Conservation (phyloP, 2,888 invertebrate genomes). For the Thalpophila matura region DNA sequence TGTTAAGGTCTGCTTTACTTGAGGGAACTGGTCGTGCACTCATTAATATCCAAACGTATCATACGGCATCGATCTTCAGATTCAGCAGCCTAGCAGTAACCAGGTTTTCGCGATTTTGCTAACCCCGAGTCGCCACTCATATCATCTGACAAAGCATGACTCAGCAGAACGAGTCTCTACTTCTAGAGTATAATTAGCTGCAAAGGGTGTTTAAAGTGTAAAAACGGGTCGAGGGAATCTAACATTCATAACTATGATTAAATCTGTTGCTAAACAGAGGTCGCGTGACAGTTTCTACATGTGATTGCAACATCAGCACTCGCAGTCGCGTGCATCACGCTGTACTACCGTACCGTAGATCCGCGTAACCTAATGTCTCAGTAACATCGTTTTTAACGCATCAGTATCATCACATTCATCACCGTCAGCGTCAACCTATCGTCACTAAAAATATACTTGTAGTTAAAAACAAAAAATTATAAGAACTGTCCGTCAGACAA, state of each 20-base stretch:
- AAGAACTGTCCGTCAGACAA: too few species aligned
- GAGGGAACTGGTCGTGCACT: conserved; percentile 11
- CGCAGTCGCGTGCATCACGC: conserved; percentile 81
- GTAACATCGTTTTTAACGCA: conserved; percentile 60
- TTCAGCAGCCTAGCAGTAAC: not conserved
- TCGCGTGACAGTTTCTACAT: conserved; percentile 78
- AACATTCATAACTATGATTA: conserved; percentile 62
- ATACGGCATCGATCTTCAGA: conserved; percentile 1
- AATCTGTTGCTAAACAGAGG: conserved; percentile 66
- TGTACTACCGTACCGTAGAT: conserved; percentile 77
- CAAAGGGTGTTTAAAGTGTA: conserved; percentile 7
- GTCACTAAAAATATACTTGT: too few species aligned
- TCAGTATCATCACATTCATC: not conserved
- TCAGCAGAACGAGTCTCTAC: not conserved
- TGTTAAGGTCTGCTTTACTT: conserved; percentile 16
- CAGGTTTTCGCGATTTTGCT: not conserved
- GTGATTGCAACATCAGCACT: conserved; percentile 74
- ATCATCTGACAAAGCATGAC: not conserved
- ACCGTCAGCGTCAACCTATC: not conserved
- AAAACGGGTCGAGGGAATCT: conserved; percentile 57
- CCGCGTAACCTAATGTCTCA: conserved; percentile 74
- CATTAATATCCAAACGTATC: conserved; percentile 17
- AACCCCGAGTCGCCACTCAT: too few species aligned
- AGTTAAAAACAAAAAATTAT: too few species aligned
- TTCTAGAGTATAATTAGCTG: not conserved